Evolutionary conservation across 1,140 invertebrate species (phyloP).

Genomic region (Drosophila tsacasi): DNA sequence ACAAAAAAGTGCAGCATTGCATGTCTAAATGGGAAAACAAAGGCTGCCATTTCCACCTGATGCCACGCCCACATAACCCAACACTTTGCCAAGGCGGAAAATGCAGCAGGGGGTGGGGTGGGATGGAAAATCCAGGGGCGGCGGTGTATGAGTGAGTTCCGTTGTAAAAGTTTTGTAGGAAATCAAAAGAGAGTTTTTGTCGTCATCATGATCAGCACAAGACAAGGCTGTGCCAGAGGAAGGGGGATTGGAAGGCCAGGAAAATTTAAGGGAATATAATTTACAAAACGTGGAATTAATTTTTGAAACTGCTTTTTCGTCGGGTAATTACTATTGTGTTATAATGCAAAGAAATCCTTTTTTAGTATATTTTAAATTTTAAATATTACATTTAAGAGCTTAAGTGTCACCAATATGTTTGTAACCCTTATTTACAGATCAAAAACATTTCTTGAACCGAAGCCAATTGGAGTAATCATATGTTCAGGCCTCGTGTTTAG

Average conservation of each 20-base stretch:
- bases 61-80: constrained; percentile 41
- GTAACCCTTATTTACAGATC: not conserved
- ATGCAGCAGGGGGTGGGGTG: not conserved
- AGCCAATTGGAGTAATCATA: not conserved
- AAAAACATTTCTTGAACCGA: not conserved
- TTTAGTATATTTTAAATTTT: too few relatives aligned
- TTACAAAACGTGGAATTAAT: not conserved
- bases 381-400: not conserved
- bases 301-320: too few relatives aligned
- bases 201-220: constrained; percentile 35
- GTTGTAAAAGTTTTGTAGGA: constrained; percentile 53
- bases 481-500: not conserved
- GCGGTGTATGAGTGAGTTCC: constrained; percentile 37
- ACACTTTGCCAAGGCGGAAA: constrained; percentile 24
- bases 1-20: constrained; percentile 51
- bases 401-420: not conserved
- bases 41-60: constrained; percentile 52
- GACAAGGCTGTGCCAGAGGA: not conserved
- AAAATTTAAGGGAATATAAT: not conserved
- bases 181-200: constrained; percentile 53
- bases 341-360: too few relatives aligned
- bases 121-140: constrained; percentile 12
- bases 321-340: too few relatives aligned
- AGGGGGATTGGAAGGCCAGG: not conserved
- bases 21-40: constrained; percentile 56